Base-by-base conservation (phyloP, 2,113 vertebrate species). In the Pavo muticus region DNA sequence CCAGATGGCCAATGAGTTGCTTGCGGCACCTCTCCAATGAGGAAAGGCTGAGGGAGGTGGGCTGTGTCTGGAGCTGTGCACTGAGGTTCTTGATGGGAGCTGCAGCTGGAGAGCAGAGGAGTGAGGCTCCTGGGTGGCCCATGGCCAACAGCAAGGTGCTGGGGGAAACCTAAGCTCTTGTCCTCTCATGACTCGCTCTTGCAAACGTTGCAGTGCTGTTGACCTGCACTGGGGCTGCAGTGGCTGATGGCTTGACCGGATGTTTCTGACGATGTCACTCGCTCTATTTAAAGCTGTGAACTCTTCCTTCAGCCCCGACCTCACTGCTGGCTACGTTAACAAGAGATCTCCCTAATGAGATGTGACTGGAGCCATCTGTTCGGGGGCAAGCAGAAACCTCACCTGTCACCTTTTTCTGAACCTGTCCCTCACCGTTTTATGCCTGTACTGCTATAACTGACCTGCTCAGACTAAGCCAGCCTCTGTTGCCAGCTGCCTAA, bases 201-300 rank as follows among this genome's bases (percentile, higher is more conserved):
- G 42, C 37, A 16, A 3, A 25, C 13, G 2, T 11, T 40, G 12
- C 6, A 0, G 17, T 1, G 1, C 24, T 13, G 9, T 3, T 19
- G 29, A 60, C 44, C 44, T 44, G 63, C 21, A 10, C 1, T 6
- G 17, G 54, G 61, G 60, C 59, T 57, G 10, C 7, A 4, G 5
- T 8, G 57, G 20, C 92, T 75, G 71, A 3, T 35, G 16, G 29
- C 44, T 77, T 4, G 0, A 4, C 64, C 3, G 69, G 67, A 64
- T 17, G 37, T 14, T 64, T 71, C 61, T 2, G 0, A 0, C 24
- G 2, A 3, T 44, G 6, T 39, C 69, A 17, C 0, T 0, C 3
- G 18, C 1, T 63, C 60, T 54, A 1, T 80, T 39, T 16, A 37
- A 74, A 78, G 65, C 18, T 5, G 1, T 4, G 65, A 47, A 2